Base-by-base conservation (phyloP, 2,888 invertebrate species). In the Synanthedon formicaeformis region DNA sequence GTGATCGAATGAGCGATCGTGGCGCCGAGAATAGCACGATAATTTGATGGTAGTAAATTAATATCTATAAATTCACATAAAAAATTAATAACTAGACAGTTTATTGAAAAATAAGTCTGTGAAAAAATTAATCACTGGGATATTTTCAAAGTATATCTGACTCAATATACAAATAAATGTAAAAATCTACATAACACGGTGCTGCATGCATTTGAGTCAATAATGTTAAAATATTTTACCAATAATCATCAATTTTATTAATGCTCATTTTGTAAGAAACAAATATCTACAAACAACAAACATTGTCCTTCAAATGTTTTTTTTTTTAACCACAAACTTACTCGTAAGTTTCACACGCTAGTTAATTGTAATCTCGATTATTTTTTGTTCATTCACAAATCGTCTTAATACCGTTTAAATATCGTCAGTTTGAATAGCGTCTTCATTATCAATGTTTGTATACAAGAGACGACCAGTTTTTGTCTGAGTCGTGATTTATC, bases 401-500 rank as follows among this genome's bases (percentile, higher is more conserved):
- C n/a, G 11, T 45, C 54, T 48, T 45, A 57, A 57, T 55, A 58
- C 55, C 59, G 59, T 56, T 59, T 52, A 27, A 55, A 63, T 60
- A 70, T 62, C 67, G 66, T 66, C 55, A 58, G 66, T 61, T 63
- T 69, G 71, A 69, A 77, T 74, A 69, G 62, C 63, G 8, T 6
- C 73, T 78, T 82, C 80, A 73, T 81, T 81, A 82, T 66, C 65
- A 58, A 62, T 59, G 67, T 45, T 52, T 52, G 55, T 69, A 67
- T 68, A 69, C 53, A 59, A 62, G 63, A 66, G 71, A 71, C 63
- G 58, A 63, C 71, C 71, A 66, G 71, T 77, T 84, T 81, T 81
- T 78, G 66, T 65, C 58, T 58, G 56, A 56, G 48, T 60, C 74
- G 85, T 85, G 85, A 85, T 85, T 85, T 84, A 85, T 81, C 81